Conservation (phyloP, 2,797 vertebrate species). For the Cuniculus paca region DNA sequence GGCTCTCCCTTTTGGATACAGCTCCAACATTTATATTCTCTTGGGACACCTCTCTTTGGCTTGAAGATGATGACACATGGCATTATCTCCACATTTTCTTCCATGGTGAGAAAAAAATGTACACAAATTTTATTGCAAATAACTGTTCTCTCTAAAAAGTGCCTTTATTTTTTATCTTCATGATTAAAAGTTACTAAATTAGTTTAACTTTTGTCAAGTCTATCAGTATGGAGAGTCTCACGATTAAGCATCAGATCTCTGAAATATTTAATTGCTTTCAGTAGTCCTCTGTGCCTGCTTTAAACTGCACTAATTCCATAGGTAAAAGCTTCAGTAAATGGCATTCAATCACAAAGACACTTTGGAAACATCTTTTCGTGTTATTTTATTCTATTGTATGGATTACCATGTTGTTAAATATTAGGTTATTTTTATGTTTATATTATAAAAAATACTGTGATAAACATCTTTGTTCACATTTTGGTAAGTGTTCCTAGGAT, state of each 20-base stretch:
- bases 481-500: conserved; percentile 7
- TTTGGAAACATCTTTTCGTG: conserved; percentile 17
- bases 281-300: neutral
- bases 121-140: conserved; percentile 5
- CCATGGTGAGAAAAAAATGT: neutral
- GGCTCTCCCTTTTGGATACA: neutral
- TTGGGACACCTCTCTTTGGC: neutral
- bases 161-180: neutral
- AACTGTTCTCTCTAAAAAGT: neutral
- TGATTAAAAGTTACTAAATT: conserved; percentile 30
- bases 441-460: neutral
- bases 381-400: neutral
- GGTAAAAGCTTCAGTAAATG: neutral
- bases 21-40: neutral
- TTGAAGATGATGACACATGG: neutral
- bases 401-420: neutral
- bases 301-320: neutral
- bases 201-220: conserved; percentile 30
- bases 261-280: neutral
- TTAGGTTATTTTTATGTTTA: conserved; percentile 12
- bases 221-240: neutral
- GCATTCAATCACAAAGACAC: neutral
- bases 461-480: conserved; percentile 30
- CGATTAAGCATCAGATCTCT: neutral
- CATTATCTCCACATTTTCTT: conserved; percentile 34